Evolutionary conservation across 2,113 vertebrate species (phyloP).

Genomic region (Colossoma macropomum): DNA sequence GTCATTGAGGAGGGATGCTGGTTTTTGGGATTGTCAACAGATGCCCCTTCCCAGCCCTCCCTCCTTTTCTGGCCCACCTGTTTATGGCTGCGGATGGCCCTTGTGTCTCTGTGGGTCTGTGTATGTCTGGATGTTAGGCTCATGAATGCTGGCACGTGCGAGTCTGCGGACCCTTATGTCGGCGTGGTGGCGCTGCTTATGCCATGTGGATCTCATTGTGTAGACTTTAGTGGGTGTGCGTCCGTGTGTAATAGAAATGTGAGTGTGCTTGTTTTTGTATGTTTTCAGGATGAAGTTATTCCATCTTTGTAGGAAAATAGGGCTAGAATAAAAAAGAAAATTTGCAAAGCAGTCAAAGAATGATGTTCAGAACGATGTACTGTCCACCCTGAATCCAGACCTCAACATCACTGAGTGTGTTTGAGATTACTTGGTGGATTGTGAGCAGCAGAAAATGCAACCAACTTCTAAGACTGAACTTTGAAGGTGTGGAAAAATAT

Average conservation of each 20-base stretch:
- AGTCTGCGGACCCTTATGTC: slow-evolving; percentile 22
- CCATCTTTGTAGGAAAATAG: background rate
- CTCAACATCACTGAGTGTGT: no score
- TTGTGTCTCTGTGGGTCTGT: background rate
- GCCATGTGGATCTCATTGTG: slow-evolving; percentile 35
- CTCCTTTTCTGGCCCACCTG: slow-evolving; percentile 67
- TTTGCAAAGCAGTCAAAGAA: background rate
- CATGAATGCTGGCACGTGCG: slow-evolving; percentile 56
- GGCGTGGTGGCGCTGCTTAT: slow-evolving; percentile 30
- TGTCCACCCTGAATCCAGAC: no score
- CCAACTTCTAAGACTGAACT: no score
- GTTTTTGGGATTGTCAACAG: slow-evolving; percentile 68
- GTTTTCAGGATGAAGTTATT: background rate
- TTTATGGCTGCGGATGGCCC: slow-evolving; percentile 61
- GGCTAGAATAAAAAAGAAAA: background rate
- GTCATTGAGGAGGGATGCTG: slow-evolving; percentile 57
- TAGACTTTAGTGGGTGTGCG: slow-evolving; percentile 20
- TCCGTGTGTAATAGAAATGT: slow-evolving; percentile 7
- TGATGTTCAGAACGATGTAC: no score
- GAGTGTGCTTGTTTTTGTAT: background rate
- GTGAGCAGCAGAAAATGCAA: no score
- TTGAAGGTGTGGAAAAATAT: no score
- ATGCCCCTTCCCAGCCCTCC: slow-evolving; percentile 62
- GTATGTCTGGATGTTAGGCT: slow-evolving; percentile 46
- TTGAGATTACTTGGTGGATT: no score